Percentiles rank a stretch among this genome's conserved stretches.
These are phyloP conservation scores for Podarcis muralis DNA, from an alignment of 2,113 vertebrate species.

Conservation along the genomic window DNA sequence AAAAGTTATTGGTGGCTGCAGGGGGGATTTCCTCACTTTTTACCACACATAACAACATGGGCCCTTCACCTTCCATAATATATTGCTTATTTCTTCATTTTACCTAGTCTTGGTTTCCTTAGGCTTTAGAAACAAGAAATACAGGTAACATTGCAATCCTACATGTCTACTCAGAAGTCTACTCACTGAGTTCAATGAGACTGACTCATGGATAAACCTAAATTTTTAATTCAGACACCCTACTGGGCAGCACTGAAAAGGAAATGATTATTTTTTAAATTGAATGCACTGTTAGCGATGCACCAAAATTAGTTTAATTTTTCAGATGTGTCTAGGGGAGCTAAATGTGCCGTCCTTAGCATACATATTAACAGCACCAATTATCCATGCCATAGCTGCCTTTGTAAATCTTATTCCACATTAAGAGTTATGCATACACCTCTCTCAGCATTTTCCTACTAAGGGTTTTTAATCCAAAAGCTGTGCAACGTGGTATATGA, in stretches of 20 bases:
- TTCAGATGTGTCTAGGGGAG: slow-evolving; percentile 45
- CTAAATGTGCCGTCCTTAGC: background rate
- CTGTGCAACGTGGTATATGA: background rate
- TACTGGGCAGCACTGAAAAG: slow-evolving; percentile 12
- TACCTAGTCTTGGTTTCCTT: slow-evolving; percentile 39
- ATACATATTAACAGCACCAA: slow-evolving; percentile 53
- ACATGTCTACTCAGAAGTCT: too few species aligned
- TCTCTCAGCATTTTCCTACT: slow-evolving; percentile 23
- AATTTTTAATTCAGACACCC: slow-evolving; percentile 46
- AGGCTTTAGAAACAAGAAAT: background rate
- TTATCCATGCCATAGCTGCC: slow-evolving; percentile 2
- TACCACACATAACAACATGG: background rate
- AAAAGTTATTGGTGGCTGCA: background rate
- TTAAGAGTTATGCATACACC: slow-evolving; percentile 23
- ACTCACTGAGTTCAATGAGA: too few species aligned
- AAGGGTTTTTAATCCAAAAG: slow-evolving; percentile 32
- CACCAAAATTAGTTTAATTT: slow-evolving; percentile 59
- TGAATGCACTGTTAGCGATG: slow-evolving; percentile 50
- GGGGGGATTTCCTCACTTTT: too few species aligned
- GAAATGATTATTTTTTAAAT: slow-evolving; percentile 60
- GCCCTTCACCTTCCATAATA: background rate
- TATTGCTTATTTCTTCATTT: background rate
- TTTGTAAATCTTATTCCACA: slow-evolving; percentile 33
- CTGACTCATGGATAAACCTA: background rate
- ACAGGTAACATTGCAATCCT: background rate